Evolutionary conservation across 2,113 vertebrate genomes (phyloP).

Genomic region (Tachuris rubrigastra): DNA sequence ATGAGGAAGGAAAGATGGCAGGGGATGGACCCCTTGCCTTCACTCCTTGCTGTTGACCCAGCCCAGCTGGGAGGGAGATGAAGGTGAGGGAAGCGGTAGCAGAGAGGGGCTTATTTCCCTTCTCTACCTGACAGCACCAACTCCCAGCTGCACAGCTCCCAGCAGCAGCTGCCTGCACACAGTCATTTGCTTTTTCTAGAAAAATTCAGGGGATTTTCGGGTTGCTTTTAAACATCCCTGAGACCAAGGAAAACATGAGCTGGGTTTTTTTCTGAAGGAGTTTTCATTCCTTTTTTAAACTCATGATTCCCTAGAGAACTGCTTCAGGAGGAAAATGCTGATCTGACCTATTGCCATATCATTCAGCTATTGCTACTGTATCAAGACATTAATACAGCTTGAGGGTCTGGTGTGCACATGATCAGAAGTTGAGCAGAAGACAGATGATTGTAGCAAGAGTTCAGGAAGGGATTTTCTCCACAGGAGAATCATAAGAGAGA

Average conservation of each 20-base stretch:
- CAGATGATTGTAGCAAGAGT: not conserved
- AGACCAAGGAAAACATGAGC: not conserved
- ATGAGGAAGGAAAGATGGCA: not conserved
- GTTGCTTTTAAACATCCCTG: not conserved
- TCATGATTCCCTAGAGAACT: not conserved
- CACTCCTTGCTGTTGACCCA: fast-evolving
- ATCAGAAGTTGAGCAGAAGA: not conserved
- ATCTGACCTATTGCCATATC: not conserved
- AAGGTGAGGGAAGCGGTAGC: not conserved
- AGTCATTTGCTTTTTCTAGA: not conserved
- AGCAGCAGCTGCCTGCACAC: not conserved
- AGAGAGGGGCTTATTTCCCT: not conserved
- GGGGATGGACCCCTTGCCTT: not conserved
- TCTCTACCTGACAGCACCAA: not conserved
- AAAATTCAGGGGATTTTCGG: not conserved
- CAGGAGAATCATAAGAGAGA: not conserved
- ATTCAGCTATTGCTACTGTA: not conserved
- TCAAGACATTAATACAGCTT: not conserved
- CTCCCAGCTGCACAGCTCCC: not conserved
- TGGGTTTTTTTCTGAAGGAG: not conserved
- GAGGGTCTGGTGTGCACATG: not conserved
- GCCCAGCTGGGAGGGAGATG: not conserved
- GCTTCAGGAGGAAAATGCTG: not conserved
- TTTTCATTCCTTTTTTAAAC: not conserved
- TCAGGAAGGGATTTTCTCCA: not conserved